A percentile compares a stretch with the other conserved stretches of the same genome.
These are phyloP conservation scores for Clarias magur DNA, from an alignment of 2,113 vertebrate genomes.

Conservation along the genomic window DNA sequence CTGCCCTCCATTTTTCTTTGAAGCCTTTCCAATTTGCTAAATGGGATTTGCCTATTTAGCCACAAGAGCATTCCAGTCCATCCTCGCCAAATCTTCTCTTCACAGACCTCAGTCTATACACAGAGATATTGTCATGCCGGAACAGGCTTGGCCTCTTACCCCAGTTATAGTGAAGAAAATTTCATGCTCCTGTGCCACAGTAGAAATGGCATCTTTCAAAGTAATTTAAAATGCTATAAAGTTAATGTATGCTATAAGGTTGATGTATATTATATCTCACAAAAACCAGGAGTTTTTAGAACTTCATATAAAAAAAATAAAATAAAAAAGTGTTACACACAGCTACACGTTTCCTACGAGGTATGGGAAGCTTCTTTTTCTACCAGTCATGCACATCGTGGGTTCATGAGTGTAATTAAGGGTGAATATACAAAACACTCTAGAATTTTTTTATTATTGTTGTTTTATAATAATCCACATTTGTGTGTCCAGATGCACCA, in stretches of 20 bases:
- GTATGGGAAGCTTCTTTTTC: background rate
- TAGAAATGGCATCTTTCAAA: background rate
- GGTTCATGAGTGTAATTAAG: background rate
- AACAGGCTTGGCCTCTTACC: background rate
- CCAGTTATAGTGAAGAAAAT: background rate
- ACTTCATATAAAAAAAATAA: background rate
- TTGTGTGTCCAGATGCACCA: constrained; percentile 79
- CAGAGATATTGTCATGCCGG: background rate
- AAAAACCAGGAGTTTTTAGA: background rate
- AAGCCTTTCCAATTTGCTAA: background rate
- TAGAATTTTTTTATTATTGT: background rate
- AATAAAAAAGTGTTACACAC: background rate
- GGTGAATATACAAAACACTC: background rate
- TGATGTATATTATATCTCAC: background rate
- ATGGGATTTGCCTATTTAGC: background rate
- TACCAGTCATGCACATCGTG: background rate
- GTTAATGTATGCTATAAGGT: background rate
- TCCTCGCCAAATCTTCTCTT: background rate
- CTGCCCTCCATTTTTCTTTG: background rate
- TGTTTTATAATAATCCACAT: too few species aligned
- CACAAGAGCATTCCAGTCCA: background rate
- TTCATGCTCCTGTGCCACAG: background rate
- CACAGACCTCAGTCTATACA: background rate
- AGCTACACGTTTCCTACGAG: background rate
- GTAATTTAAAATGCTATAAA: background rate